Percentiles rank a stretch among this genome's conserved stretches.
Evolutionary conservation across 2,888 invertebrate species (phyloP).

Genomic region (Tupiocoris notatus): DNA sequence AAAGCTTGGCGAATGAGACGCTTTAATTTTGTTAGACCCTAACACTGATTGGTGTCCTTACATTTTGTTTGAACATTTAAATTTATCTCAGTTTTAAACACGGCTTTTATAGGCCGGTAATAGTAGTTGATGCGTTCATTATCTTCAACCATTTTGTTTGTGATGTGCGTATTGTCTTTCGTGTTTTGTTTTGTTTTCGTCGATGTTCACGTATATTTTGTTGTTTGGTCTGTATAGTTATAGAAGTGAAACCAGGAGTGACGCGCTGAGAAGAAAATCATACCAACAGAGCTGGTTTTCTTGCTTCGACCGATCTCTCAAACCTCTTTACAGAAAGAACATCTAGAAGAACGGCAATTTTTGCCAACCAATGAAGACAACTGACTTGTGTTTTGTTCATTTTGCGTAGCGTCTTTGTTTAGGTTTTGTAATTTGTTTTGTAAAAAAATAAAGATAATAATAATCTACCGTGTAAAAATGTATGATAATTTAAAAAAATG

Average conservation of each 20-base stretch:
- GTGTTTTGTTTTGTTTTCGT: background rate
- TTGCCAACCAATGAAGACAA: constrained; percentile 3
- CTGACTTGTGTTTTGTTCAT: constrained; percentile 3
- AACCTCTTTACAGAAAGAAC: constrained; percentile 25
- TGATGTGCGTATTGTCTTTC: background rate
- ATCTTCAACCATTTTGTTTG: too few relatives aligned
- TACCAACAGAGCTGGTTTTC: constrained; percentile 29
- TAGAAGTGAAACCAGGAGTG: constrained; percentile 33
- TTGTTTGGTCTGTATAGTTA: constrained; percentile 11
- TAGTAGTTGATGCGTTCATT: too few relatives aligned
- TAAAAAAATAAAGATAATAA: too few relatives aligned
- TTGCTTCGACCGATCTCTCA: constrained; percentile 37
- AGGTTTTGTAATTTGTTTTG: constrained; percentile 7
- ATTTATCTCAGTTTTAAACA: too few relatives aligned
- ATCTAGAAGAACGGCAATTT: background rate
- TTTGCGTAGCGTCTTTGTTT: background rate
- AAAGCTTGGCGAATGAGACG: too few relatives aligned
- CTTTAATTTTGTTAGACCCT: too few relatives aligned
- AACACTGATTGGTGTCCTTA: too few relatives aligned
- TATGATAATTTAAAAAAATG: too few relatives aligned
- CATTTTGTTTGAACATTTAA: too few relatives aligned
- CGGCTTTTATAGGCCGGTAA: too few relatives aligned
- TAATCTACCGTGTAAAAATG: too few relatives aligned
- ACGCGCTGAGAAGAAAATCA: background rate
- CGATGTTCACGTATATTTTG: constrained; percentile 1